Evolutionary conservation across 2,113 vertebrate species (phyloP), one percentile per base, ranked within the genome.

Genomic region (Tupaia tana): DNA sequence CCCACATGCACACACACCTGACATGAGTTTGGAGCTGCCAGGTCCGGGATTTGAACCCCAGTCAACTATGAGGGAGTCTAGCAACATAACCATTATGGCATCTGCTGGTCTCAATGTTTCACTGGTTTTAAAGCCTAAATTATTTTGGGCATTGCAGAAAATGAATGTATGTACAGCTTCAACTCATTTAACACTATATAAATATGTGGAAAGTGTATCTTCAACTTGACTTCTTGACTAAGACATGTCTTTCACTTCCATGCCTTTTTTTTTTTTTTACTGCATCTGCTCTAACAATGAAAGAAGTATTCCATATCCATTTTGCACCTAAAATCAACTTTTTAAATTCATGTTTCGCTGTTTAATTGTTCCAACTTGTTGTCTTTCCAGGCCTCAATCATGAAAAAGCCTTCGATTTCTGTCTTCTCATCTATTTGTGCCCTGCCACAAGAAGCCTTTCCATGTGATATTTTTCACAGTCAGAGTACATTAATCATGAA

Each of bases 401-500:
- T 43, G 43, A 43, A 43, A 43, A 43, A 43, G 43, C 43, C 9
- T n/a, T 9, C 63, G 25, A 91, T 56, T 25, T 83, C 80, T 15
- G 29, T 6, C 34, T n/a, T 14, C 16, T 25, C 58, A 64, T 91
- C 43, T 31, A 52, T 83, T 66, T 31, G 22, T 56, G 31, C 20
- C 9, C 10, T 71, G 16, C 34, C 34, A 85, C 29, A 71, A 56
- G 43, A 87, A 58, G 6, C 0, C 25, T 87, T 81, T 58, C 34
- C 77, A 81, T 56, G 34, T 16, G 43, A 81, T 81, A 11, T 73
- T 81, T 87, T 88, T 16, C 34, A 66, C 24, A 93, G 78, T 25
- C 59, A 73, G 58, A 73, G 22, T 34, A 31, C n/a, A 64, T 66
- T 73, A 93, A 87, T 81, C 29, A 80, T 93, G 54, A 86, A 86